Evolutionary conservation across 1,140 invertebrate species (phyloP), one percentile per base, ranked within the genome.

Genomic region (Drosophila nasuta): DNA sequence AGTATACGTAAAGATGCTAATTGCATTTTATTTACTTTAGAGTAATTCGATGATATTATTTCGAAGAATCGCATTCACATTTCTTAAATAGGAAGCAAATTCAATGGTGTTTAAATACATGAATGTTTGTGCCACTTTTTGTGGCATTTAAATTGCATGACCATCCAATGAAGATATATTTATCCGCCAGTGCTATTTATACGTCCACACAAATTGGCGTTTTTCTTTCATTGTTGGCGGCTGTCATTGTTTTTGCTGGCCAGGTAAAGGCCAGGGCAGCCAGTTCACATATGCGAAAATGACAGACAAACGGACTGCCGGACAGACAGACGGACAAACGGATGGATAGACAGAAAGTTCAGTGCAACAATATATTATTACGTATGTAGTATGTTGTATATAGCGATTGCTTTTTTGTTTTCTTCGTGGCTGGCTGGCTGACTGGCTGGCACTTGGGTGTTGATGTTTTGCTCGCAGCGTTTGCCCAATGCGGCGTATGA

Each of bases 401-500:
- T 38, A 1, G 35, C 10, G 35, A 38, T 38, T 38, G 8, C 10
- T 38, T 56, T 30, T n/a, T 63, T 17, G 35, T 10, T 38, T 49
- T 33, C 6, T 41, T 46, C 46, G 17, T 20, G 33, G 56, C 33
- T 15, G 13, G 20, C 56, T 57, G 20, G 20, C 20, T 25, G 20
- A 25, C 20, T 25, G 20, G 20, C 20, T 25, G 3, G 54, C 57
- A 68, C 56, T 74, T 69, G 25, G 38, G 11, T 43, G 41, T 43
- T 43, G 41, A 43, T 73, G 46, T 35, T 25, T 25, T 58, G 35
- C 15, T 20, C 66, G 46, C 46, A 54, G 15, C 59, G 58, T 54
- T 70, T 69, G 48, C 51, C 73, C 60, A 56, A 64, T 45, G 64
- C 74, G 79, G 82, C 79, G 82, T 87, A 87, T 86, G 82, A 86